phyloP scores from a whole-genome alignment of 2,797 vertebrate genomes.

The Cheirogaleus major region DNA sequence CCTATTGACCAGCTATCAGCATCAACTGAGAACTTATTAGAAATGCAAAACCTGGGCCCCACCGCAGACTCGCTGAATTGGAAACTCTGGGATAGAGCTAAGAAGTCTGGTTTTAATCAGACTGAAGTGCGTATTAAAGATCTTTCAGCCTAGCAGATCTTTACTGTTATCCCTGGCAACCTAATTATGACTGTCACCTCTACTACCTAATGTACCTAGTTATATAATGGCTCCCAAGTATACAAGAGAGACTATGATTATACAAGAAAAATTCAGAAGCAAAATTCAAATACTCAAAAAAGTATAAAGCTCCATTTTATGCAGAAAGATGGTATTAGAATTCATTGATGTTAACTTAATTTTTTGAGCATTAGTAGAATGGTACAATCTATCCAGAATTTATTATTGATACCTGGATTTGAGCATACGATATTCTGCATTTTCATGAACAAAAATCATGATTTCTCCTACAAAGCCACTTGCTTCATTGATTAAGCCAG shows the following conservation, averaged over 20 bases:
- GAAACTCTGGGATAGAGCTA: background rate
- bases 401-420: background rate
- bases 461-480: background rate
- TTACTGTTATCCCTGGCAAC: background rate
- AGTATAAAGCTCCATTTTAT: background rate
- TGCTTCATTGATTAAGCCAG: background rate
- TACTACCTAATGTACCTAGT: background rate
- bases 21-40: background rate
- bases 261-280: background rate
- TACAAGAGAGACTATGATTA: background rate
- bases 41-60: background rate
- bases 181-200: background rate
- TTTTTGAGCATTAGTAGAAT: constrained; percentile 4
- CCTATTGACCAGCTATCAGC: background rate
- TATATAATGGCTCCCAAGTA: background rate
- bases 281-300: constrained; percentile 13
- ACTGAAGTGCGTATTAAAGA: background rate
- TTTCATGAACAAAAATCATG: background rate
- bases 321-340: background rate
- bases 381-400: background rate
- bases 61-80: background rate
- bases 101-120: background rate
- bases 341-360: background rate
- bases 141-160: background rate
- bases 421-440: background rate